These are phyloP conservation scores for Leucophenga maculata DNA, from an alignment of 2,888 invertebrate species.

Conservation along the genomic window DNA sequence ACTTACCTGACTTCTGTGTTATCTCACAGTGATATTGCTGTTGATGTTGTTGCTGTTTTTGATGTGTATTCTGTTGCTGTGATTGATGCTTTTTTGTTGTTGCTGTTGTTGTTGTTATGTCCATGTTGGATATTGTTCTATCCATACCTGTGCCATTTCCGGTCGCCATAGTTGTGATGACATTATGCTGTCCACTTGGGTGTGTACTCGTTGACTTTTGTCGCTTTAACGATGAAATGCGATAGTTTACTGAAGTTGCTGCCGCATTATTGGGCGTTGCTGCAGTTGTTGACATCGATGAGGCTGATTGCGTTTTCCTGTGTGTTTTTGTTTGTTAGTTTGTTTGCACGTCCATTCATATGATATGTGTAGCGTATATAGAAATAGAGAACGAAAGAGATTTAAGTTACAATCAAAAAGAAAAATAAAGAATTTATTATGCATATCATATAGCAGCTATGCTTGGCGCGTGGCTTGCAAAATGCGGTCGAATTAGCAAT, in stretches of 20 bases:
- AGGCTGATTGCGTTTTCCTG: slow-evolving; percentile 30
- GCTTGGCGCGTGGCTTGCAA: too few relatives aligned
- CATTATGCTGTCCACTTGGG: slow-evolving; percentile 60
- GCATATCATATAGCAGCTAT: too few relatives aligned
- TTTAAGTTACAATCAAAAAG: too few relatives aligned
- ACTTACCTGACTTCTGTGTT: slow-evolving; percentile 65
- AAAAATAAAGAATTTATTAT: too few relatives aligned
- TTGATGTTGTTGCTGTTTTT: slow-evolving; percentile 33
- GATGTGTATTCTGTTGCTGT: slow-evolving; percentile 27
- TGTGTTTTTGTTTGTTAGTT: background rate
- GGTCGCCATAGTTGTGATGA: slow-evolving; percentile 32
- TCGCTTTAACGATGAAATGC: slow-evolving; percentile 61
- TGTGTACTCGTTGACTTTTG: slow-evolving; percentile 65
- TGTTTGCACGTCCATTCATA: slow-evolving; percentile 26
- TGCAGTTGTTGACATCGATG: slow-evolving; percentile 17
- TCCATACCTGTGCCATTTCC: slow-evolving; percentile 25
- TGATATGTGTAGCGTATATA: too few relatives aligned
- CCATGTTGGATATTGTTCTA: slow-evolving; percentile 21
- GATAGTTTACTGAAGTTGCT: slow-evolving; percentile 44
- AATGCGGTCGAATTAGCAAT: too few relatives aligned
- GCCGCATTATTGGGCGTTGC: background rate
- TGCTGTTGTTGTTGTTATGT: slow-evolving; percentile 30
- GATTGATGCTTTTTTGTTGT: slow-evolving; percentile 36
- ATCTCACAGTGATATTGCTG: slow-evolving; percentile 51
- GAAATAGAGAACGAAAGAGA: too few relatives aligned